Percentiles rank a stretch among this genome's conserved stretches.
These are phyloP conservation scores for Lethenteron camtschaticum DNA, from an alignment of 2,113 vertebrate genomes.

Conservation along the genomic window DNA sequence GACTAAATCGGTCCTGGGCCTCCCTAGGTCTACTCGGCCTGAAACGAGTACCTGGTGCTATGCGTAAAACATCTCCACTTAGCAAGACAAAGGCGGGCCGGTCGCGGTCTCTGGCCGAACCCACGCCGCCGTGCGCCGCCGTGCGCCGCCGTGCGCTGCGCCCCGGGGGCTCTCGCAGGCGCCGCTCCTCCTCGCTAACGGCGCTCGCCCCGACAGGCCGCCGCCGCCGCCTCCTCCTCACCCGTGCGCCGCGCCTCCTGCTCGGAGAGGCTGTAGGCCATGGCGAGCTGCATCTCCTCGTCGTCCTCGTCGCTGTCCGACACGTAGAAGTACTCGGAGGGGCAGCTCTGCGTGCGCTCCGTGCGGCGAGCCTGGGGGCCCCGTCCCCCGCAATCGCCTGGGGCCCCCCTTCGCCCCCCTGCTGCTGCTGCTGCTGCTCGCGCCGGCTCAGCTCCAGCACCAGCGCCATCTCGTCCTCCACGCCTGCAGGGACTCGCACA, in stretches of 20 bases:
- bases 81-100: too few relatives aligned
- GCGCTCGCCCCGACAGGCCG: too few relatives aligned
- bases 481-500: constrained; percentile 24
- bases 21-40: too few relatives aligned
- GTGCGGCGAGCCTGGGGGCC: constrained; percentile 6
- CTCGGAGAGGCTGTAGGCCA: constrained; percentile 90
- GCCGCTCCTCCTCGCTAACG: too few relatives aligned
- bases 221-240: neutral
- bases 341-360: constrained; percentile 25
- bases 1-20: too few relatives aligned
- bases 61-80: too few relatives aligned
- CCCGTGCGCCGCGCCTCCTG: constrained; percentile 32
- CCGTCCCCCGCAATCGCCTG: constrained; percentile 7
- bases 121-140: too few relatives aligned
- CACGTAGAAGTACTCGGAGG: constrained; percentile 31
- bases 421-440: constrained; percentile 26
- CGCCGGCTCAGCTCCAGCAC: constrained; percentile 68
- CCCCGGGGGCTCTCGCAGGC: too few relatives aligned
- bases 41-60: too few relatives aligned
- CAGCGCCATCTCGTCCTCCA: constrained; percentile 64
- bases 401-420: constrained; percentile 10
- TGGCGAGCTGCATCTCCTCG: constrained; percentile 77
- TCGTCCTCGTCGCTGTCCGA: constrained; percentile 44
- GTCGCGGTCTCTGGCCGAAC: too few relatives aligned
- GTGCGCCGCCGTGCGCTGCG: too few relatives aligned